These are phyloP conservation scores for Deroplatys truncata DNA, from an alignment of 2,888 invertebrate genomes.

Conservation along the genomic window DNA sequence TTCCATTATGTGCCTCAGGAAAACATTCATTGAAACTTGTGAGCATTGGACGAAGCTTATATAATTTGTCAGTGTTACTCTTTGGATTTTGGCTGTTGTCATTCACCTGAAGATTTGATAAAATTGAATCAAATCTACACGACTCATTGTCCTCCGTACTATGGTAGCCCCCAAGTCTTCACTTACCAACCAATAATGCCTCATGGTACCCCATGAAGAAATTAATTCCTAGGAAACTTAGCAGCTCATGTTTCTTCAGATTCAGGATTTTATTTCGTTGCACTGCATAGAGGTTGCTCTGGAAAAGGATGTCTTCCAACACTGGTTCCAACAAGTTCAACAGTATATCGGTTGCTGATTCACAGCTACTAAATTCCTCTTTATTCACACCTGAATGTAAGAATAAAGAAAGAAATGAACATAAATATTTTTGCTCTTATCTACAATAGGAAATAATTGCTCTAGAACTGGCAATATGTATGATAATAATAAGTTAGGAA, in stretches of 20 bases:
- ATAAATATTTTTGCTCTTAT: too few relatives aligned
- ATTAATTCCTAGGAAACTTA: constrained; percentile 20
- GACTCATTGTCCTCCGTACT: constrained; percentile 16
- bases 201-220: constrained; percentile 27
- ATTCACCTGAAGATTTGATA: constrained; percentile 21
- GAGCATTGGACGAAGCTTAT: constrained; percentile 22
- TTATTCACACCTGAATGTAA: too few relatives aligned
- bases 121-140: constrained; percentile 20
- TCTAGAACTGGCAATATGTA: too few relatives aligned
- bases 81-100: constrained; percentile 13
- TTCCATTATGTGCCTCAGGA: constrained; percentile 21
- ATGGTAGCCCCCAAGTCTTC: constrained; percentile 14
- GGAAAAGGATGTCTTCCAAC: not conserved
- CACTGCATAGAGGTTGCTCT: not conserved
- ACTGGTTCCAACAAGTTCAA: not conserved
- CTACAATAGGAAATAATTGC: too few relatives aligned
- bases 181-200: constrained; percentile 11
- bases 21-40: constrained; percentile 20
- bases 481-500: too few relatives aligned
- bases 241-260: not conserved
- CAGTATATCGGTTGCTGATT: not conserved
- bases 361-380: not conserved
- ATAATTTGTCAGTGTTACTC: constrained; percentile 19
- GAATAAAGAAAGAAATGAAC: too few relatives aligned
- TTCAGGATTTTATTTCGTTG: not conserved